Conservation (phyloP, 2,113 vertebrate species). For the Bostrychus sinensis region DNA sequence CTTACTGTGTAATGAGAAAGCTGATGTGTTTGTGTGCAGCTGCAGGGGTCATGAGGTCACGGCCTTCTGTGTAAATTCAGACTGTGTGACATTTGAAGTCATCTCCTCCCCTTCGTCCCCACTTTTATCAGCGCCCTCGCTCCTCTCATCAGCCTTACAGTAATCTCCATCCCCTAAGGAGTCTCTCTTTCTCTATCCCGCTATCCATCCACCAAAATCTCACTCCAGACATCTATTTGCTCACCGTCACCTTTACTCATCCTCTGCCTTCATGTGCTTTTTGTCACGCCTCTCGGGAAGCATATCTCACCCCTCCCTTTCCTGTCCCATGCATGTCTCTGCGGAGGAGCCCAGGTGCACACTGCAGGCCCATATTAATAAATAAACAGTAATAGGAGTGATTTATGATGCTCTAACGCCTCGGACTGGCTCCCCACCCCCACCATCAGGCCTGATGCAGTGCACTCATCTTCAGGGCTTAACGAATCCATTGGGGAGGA, state of each 20-base stretch:
- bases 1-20: slow-evolving; percentile 38
- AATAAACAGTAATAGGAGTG: slow-evolving; percentile 63
- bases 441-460: not conserved
- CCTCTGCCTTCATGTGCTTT: slow-evolving; percentile 47
- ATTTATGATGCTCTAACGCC: slow-evolving; percentile 58
- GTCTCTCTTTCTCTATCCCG: slow-evolving; percentile 14
- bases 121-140: not conserved
- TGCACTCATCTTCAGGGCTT: slow-evolving; percentile 38
- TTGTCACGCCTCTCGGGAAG: slow-evolving; percentile 51
- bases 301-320: slow-evolving; percentile 12
- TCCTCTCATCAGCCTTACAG: slow-evolving; percentile 19
- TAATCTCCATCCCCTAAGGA: slow-evolving; percentile 25
- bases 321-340: slow-evolving; percentile 11
- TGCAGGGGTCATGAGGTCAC: slow-evolving; percentile 37
- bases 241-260: slow-evolving; percentile 28
- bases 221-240: slow-evolving; percentile 8
- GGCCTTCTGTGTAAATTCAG: slow-evolving; percentile 36
- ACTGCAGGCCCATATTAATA: slow-evolving; percentile 66
- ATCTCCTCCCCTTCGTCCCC: not conserved
- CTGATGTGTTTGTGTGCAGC: slow-evolving; percentile 4
- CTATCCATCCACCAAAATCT: slow-evolving; percentile 16
- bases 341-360: slow-evolving; percentile 62
- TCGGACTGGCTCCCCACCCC: slow-evolving; percentile 13
- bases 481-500: slow-evolving; percentile 60
- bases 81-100: slow-evolving; percentile 34